These are phyloP conservation scores for Aphelenchoides besseyi DNA, from an alignment of 1,140 invertebrate genomes.

Conservation along the genomic window DNA sequence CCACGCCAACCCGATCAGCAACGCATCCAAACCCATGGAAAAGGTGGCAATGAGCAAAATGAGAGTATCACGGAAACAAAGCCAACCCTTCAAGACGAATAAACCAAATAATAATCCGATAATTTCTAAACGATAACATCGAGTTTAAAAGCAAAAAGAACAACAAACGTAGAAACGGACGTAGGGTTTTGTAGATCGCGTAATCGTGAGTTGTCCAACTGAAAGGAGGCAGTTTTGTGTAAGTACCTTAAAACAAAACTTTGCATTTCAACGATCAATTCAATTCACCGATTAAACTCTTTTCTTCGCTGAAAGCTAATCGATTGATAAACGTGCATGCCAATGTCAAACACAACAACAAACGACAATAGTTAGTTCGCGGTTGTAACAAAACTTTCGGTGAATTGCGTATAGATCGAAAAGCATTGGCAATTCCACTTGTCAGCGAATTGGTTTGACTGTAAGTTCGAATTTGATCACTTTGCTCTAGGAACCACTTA, in stretches of 20 bases:
- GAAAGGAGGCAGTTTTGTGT: conserved; percentile 21
- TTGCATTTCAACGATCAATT: neutral
- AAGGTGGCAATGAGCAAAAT: conserved; percentile 31
- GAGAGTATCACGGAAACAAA: conserved; percentile 43
- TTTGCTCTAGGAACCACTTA: neutral
- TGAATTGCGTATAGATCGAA: conserved; percentile 12
- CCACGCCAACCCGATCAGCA: conserved; percentile 44
- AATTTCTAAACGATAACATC: conserved; percentile 36
- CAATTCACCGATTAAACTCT: conserved; percentile 17
- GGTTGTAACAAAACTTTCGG: conserved; percentile 11
- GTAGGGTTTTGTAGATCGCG: conserved; percentile 41
- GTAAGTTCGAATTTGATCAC: neutral
- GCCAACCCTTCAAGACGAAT: conserved; percentile 37
- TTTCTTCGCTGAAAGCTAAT: conserved; percentile 28
- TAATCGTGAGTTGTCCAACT: conserved; percentile 43
- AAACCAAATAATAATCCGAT: conserved; percentile 47
- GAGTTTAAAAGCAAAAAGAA: neutral
- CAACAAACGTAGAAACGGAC: conserved; percentile 46
- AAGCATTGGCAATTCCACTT: conserved; percentile 12
- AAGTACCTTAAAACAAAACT: conserved; percentile 7
- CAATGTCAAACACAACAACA: conserved; percentile 2
- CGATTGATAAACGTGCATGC: conserved; percentile 23
- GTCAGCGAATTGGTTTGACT: neutral
- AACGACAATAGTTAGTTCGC: neutral
- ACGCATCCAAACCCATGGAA: conserved; percentile 43